These are phyloP conservation scores for Lycopodina hypogea DNA, from an alignment of 37 sponge, comb jelly and placozoan genomes.

Conservation along the genomic window DNA sequence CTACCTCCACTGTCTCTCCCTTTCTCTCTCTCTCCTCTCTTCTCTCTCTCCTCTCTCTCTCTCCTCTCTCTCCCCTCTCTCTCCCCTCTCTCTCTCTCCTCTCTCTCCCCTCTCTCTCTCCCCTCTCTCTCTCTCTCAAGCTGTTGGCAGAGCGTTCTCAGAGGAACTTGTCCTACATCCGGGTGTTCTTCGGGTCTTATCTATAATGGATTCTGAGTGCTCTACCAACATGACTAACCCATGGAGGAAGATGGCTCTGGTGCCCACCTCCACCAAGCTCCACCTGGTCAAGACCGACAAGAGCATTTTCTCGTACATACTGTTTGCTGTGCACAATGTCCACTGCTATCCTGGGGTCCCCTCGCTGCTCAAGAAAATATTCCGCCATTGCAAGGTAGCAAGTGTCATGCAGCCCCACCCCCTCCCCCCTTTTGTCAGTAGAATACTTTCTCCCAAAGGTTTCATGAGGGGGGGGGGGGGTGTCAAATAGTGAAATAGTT, in stretches of 20 bases:
- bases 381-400: conserved; percentile 43
- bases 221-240: conserved; percentile 2
- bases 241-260: conserved; percentile 55
- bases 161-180: conserved; percentile 43
- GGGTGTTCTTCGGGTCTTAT: conserved; percentile 26
- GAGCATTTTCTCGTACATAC: neutral
- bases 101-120: neutral
- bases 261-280: conserved; percentile 59
- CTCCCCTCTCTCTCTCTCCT: neutral
- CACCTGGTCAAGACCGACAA: neutral
- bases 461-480: too few relatives aligned
- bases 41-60: too few relatives aligned
- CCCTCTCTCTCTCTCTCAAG: conserved; percentile 6
- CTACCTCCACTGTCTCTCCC: too few relatives aligned
- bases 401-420: too few relatives aligned
- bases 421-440: too few relatives aligned
- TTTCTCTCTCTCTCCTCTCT: too few relatives aligned
- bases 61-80: too few relatives aligned
- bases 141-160: conserved; percentile 65
- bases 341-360: conserved; percentile 84
- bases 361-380: conserved; percentile 27
- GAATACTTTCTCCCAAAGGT: too few relatives aligned
- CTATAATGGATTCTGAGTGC: neutral
- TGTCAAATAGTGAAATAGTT: too few relatives aligned
- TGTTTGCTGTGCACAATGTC: conserved; percentile 68